Evolutionary conservation across 2,797 vertebrate genomes (phyloP), one percentile per base, ranked within the genome.

Genomic region (Enteromius fasciolatus): DNA sequence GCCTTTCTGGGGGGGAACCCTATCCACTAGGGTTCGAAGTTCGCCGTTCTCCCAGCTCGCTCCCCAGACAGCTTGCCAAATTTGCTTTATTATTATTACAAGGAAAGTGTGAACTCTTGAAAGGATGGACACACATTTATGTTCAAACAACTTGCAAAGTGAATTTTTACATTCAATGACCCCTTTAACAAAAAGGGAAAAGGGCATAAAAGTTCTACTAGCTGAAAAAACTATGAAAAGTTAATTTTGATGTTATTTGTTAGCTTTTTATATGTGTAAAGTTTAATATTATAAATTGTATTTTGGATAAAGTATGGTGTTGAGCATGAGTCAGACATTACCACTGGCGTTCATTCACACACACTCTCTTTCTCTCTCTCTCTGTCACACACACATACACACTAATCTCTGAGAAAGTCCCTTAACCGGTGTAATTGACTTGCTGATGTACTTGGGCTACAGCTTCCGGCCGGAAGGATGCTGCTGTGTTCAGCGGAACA

Each of bases 381-480:
- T n/a, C 50, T 20, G 6, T 8, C 39, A 48, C 73, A 76, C 50
- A 63, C 36, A 72, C 59, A 80, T 25, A 73, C 39, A 73, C 39
- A 72, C 54, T 8, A 18, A 63, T 57, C 64, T 80, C 54, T 80
- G 68, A 80, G 68, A 72, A 80, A 80, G 44, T 81, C 59, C 80
- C 70, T 81, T 74, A 75, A 66, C 80, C 33, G 2, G 80, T 81
- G n/a, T 81, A 81, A 81, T 81, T 81, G 80, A 81, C 80, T 81
- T 81, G 80, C 80, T 81, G 80, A 81, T 75, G 80, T 75, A 39
- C 80, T 81, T 75, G 80, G 59, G 80, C 80, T 74, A 74, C 70
- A 81, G 70, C 70, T 81, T 81, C 80, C 80, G 80, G 80, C 80
- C 80, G 80, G 80, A 81, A 81, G 80, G 80, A 81, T 81, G 70